Evolutionary conservation across 2,888 invertebrate genomes (phyloP).

Genomic region (Cryptocephalus primarius): DNA sequence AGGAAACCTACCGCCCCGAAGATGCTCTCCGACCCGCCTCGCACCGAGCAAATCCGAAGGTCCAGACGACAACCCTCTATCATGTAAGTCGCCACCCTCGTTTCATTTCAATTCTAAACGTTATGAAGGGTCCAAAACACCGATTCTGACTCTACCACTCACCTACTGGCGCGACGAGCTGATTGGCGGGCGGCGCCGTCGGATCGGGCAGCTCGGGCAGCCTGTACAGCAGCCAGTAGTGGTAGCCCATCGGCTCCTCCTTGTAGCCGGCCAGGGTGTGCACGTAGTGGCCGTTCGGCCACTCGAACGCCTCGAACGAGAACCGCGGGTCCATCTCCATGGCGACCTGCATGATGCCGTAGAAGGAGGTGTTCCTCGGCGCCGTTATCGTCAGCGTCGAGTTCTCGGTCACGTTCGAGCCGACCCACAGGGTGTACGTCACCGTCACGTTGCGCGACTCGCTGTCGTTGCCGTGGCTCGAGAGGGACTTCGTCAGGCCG

Average conservation of each 20-base stretch:
- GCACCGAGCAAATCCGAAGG: too few relatives aligned
- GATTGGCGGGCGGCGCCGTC: slow-evolving; percentile 71
- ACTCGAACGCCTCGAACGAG: slow-evolving; percentile 59
- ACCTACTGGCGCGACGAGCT: slow-evolving; percentile 82
- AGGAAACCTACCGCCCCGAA: too few relatives aligned
- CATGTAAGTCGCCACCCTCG: too few relatives aligned
- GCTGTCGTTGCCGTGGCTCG: slow-evolving; percentile 42
- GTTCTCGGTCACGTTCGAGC: slow-evolving; percentile 73
- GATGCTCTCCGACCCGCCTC: too few relatives aligned
- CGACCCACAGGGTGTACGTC: slow-evolving; percentile 81
- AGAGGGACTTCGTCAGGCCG: slow-evolving; percentile 30
- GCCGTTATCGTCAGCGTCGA: slow-evolving; percentile 66
- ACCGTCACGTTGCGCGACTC: slow-evolving; percentile 63
- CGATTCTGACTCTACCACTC: too few relatives aligned
- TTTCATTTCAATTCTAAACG: too few relatives aligned
- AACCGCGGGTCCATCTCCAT: slow-evolving; percentile 63
- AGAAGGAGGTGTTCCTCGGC: slow-evolving; percentile 57
- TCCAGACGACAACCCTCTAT: too few relatives aligned
- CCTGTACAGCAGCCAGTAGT: slow-evolving; percentile 82
- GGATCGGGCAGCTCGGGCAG: slow-evolving; percentile 73
- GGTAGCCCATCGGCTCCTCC: slow-evolving; percentile 75
- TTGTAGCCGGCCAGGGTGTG: slow-evolving; percentile 73
- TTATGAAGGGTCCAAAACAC: too few relatives aligned
- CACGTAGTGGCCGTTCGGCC: slow-evolving; percentile 89
- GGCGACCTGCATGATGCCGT: slow-evolving; percentile 63